A percentile compares a stretch with the other conserved stretches of the same genome.
Evolutionary conservation across 2,113 vertebrate genomes (phyloP).

Genomic region (Smithornis capensis): DNA sequence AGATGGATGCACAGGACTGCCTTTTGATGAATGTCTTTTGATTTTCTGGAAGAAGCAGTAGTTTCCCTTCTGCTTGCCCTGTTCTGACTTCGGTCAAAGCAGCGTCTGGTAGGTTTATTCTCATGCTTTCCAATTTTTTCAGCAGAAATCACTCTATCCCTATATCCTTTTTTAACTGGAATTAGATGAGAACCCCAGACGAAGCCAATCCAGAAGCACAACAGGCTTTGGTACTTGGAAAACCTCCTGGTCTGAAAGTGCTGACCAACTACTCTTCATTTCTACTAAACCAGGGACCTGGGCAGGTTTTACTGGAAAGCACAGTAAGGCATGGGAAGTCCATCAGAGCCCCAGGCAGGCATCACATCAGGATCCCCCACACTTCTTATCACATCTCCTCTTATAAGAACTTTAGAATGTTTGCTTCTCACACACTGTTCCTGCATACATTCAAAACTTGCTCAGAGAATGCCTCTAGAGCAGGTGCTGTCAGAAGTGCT

Average conservation of each 20-base stretch:
- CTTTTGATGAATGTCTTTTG: neutral
- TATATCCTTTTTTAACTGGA: neutral
- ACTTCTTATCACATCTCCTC: neutral
- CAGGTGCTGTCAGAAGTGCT: neutral
- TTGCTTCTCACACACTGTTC: neutral
- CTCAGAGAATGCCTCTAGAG: neutral
- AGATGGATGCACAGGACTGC: conserved; percentile 1
- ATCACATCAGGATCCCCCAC: neutral
- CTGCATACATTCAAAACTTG: neutral
- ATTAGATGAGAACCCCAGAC: neutral
- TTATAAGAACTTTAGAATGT: neutral
- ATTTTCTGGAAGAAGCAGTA: conserved; percentile 33
- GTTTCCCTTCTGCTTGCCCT: neutral
- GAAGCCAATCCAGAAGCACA: neutral
- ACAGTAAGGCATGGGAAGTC: neutral
- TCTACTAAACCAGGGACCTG: neutral
- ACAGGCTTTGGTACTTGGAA: neutral
- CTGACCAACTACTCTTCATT: neutral
- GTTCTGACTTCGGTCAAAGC: neutral
- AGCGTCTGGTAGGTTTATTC: neutral
- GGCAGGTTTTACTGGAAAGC: neutral
- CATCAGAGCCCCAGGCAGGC: neutral
- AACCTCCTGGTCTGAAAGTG: neutral
- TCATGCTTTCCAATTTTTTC: neutral
- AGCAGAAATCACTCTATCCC: neutral